Evolutionary conservation across 2,888 invertebrate genomes (phyloP).

Genomic region (Drosophila koepferae): DNA sequence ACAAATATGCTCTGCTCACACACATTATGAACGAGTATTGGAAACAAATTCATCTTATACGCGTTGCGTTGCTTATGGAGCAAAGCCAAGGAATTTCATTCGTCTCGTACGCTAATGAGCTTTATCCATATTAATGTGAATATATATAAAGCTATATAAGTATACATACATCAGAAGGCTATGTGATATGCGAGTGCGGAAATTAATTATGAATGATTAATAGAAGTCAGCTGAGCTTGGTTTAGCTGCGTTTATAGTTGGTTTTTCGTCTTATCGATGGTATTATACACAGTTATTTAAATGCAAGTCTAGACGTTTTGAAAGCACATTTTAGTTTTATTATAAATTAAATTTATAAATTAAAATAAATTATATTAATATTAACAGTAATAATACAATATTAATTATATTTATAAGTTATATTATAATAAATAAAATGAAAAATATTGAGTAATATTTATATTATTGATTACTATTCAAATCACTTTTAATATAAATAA

Average conservation of each 20-base stretch:
- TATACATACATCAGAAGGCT: slow-evolving; percentile 17
- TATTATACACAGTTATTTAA: neutral
- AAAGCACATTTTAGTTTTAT: neutral
- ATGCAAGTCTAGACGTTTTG: neutral
- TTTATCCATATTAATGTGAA: slow-evolving; percentile 28
- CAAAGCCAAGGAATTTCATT: slow-evolving; percentile 47
- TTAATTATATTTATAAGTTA: too few relatives aligned
- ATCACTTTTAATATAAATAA: neutral
- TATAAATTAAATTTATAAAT: neutral
- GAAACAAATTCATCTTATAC: slow-evolving; percentile 7
- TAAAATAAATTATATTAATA: too few relatives aligned
- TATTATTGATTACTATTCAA: neutral
- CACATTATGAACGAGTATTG: neutral
- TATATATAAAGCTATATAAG: neutral
- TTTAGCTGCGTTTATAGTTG: neutral
- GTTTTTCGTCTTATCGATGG: neutral
- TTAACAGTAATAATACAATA: too few relatives aligned
- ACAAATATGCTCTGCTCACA: neutral
- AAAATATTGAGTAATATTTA: neutral
- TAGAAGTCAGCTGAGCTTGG: neutral
- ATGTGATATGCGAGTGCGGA: slow-evolving; percentile 52
- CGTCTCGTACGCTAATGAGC: slow-evolving; percentile 41
- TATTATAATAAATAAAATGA: neutral
- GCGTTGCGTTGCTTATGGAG: slow-evolving; percentile 26
- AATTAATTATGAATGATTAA: slow-evolving; percentile 21